Evolutionary conservation across 2,797 vertebrate species (phyloP), one percentile per base, ranked within the genome.

Genomic region (Scolopax bukidnonensis): DNA sequence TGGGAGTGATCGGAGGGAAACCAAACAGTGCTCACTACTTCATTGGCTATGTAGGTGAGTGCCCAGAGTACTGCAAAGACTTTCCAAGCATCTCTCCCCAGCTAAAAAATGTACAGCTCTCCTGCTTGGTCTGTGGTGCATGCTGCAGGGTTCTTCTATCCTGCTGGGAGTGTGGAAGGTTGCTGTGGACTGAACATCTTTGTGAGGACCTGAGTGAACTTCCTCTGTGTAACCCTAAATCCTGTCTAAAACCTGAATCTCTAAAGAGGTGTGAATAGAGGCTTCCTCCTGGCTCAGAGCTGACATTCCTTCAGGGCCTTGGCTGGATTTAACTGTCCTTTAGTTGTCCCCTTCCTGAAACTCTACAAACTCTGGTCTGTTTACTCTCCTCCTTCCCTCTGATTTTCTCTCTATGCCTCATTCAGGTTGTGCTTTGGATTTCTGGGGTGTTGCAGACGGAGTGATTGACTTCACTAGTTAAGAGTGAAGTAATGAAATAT

Each of bases 1-100:
- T 99, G 96, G 99, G 99, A 65, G 99, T 99, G 86, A 99, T 99
- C 25, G 99, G 99, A 95, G 99, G 99, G 61, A 99, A 99, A 97
- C 99, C 99, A 87, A 99, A 99, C 98, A 99, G 99, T 84, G 99
- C 99, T 93, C 99, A 99, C 98, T 99, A 99, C 98, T 99, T 99
- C 98, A 99, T 99, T 83, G 99, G 99, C 97, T 99, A 98, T 77
- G 99, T 99, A 51, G 99, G 99, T 99, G 98, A 98, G 99, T 99
- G 89, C 40, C 38, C 50, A 70, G 71, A 71, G 63, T 40, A 21
- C 40, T 45, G 56, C 16, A 70, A 32, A 89, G 38, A 15, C 85
- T 79, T 51, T 28, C 70, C 83, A 84, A 61, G 50, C 57, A 38
- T 57, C 28, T 82, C 25, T 28, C 30, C 50, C 8, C 0, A 2